These are phyloP conservation scores for Latheticus oryzae DNA, from an alignment of 2,888 invertebrate genomes.

Conservation along the genomic window DNA sequence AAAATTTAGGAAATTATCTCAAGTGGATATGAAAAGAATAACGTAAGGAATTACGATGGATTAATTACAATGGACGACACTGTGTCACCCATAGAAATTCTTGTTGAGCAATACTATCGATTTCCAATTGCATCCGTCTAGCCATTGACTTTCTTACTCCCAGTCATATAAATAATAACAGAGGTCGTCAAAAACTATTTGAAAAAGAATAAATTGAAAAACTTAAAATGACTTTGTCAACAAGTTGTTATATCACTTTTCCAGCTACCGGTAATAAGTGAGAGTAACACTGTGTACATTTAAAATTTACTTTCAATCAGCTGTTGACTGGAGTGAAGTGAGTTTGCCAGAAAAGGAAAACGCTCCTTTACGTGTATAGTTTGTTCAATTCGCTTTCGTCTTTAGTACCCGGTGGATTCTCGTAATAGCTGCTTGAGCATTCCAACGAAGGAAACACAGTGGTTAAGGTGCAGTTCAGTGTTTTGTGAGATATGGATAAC, in stretches of 20 bases:
- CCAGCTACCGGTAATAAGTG: conserved; percentile 15
- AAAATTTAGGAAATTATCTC: too few species aligned
- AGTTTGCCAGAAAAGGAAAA: conserved; percentile 30
- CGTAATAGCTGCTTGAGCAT: conserved; percentile 19
- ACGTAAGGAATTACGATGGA: background rate
- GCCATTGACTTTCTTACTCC: conserved; percentile 25
- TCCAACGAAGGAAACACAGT: conserved; percentile 21
- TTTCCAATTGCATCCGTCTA: conserved; percentile 27
- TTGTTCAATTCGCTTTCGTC: conserved; percentile 31
- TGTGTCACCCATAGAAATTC: conserved; percentile 18
- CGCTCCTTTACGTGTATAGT: conserved; percentile 22
- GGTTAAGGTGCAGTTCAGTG: conserved; percentile 21
- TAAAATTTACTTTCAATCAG: conserved; percentile 15
- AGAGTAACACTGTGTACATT: conserved; percentile 14
- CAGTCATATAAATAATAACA: conserved; percentile 14
- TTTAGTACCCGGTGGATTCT: conserved; percentile 21
- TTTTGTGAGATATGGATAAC: conserved; percentile 20
- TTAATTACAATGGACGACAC: conserved; percentile 18
- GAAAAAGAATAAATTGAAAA: conserved; percentile 9
- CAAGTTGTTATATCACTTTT: conserved; percentile 16
- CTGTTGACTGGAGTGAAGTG: background rate
- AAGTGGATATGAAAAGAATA: too few species aligned
- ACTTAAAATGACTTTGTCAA: background rate
- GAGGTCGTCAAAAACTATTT: conserved; percentile 14
- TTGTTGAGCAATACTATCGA: conserved; percentile 22